phyloP scores from a whole-genome alignment of 2,113 vertebrate species.

The Paradoxurus hermaphroditus region DNA sequence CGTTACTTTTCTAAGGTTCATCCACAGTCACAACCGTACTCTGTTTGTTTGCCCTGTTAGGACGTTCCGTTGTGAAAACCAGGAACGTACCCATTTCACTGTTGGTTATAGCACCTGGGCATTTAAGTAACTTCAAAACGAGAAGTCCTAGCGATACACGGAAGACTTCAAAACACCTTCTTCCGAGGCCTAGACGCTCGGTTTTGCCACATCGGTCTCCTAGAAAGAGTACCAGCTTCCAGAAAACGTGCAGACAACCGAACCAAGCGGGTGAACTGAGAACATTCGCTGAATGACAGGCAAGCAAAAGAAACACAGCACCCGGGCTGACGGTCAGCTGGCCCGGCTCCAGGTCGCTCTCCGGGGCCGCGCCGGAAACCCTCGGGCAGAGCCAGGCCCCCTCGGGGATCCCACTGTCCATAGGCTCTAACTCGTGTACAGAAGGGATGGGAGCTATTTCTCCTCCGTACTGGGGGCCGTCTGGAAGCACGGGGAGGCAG shows the following conservation, averaged over 20 bases:
- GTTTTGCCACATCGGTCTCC: not conserved
- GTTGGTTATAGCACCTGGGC: not conserved
- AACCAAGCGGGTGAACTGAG: not conserved
- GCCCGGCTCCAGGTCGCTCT: not conserved
- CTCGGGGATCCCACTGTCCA: not conserved
- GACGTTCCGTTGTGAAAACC: not conserved
- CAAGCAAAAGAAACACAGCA: not conserved
- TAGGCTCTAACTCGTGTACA: not conserved
- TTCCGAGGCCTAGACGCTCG: not conserved
- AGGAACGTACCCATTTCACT: not conserved
- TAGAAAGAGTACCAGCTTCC: constrained; percentile 17
- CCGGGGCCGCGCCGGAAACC: not conserved
- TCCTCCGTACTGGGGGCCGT: not conserved
- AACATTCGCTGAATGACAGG: not conserved
- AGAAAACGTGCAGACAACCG: not conserved
- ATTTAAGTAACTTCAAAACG: not conserved
- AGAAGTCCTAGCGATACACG: not conserved
- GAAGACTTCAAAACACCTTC: constrained; percentile 23
- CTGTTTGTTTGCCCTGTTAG: not conserved
- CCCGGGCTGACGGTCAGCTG: not conserved
- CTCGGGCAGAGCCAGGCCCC: not conserved
- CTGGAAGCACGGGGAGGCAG: constrained; percentile 16
- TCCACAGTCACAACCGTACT: not conserved
- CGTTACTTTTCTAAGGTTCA: not conserved
- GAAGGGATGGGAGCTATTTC: not conserved